Evolutionary conservation across 2,888 invertebrate species (phyloP).

Genomic region (Resseliella maxima): DNA sequence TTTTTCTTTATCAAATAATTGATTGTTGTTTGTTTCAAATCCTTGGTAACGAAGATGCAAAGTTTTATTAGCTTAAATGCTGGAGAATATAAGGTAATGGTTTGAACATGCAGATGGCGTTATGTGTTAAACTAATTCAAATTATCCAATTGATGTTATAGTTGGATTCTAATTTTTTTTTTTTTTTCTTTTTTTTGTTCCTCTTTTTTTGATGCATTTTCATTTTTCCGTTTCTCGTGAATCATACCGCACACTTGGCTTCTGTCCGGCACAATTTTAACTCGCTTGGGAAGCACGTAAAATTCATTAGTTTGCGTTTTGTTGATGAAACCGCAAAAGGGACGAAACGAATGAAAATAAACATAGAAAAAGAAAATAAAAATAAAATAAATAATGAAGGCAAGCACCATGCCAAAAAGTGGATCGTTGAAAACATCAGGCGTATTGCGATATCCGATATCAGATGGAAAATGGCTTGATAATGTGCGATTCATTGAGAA

Average conservation of each 20-base stretch:
- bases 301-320: neutral
- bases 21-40: no score
- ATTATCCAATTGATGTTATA: neutral
- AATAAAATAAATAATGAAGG: neutral
- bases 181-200: neutral
- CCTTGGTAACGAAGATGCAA: no score
- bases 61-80: no score
- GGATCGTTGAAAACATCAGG: neutral
- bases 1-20: no score
- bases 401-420: neutral
- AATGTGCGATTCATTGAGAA: neutral
- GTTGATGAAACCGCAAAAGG: slow-evolving; percentile 17
- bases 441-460: neutral
- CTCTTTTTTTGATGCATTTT: no score
- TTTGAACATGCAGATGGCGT: slow-evolving; percentile 1
- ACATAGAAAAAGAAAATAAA: neutral
- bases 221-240: neutral
- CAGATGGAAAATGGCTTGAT: slow-evolving; percentile 9
- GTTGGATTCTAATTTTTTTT: neutral
- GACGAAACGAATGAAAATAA: neutral
- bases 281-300: neutral
- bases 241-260: neutral
- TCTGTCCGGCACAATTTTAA: neutral
- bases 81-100: no score
- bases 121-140: neutral